These are phyloP conservation scores for Metellina segmentata DNA, from an alignment of 2,888 invertebrate genomes.

Conservation along the genomic window DNA sequence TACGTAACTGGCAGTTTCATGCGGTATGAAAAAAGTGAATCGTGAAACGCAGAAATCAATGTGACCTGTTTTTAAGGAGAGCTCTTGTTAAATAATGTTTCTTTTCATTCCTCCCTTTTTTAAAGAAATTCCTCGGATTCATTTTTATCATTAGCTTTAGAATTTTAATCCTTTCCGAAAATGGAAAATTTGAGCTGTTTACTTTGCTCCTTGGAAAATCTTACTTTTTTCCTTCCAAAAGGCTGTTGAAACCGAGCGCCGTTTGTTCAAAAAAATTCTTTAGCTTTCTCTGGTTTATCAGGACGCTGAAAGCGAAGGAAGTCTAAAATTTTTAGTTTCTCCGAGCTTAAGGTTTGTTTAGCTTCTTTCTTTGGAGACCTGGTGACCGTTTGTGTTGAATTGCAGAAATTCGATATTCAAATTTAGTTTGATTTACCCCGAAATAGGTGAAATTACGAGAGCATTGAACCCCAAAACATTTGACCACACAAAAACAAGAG, in stretches of 20 bases:
- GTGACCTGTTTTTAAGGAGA: conserved; percentile 15
- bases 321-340: neutral
- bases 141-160: conserved; percentile 28
- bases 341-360: neutral
- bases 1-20: conserved; percentile 10
- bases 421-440: too few species aligned
- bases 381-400: neutral
- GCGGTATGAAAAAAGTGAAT: conserved; percentile 29
- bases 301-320: neutral
- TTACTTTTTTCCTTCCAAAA: neutral
- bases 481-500: too few species aligned
- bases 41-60: conserved; percentile 29
- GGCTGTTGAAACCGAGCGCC: neutral
- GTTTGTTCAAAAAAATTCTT: neutral
- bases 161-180: conserved; percentile 34
- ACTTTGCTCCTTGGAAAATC: neutral
- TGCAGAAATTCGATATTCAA: too few species aligned
- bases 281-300: neutral
- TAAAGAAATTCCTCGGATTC: neutral
- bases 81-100: conserved; percentile 1
- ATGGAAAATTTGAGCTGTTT: conserved; percentile 6
- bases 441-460: too few species aligned
- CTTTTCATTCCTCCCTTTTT: neutral
- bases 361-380: neutral
- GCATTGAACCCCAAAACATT: too few species aligned